Evolutionary conservation across 2,113 vertebrate genomes (phyloP).

Genomic region (Bambusicola thoracicus): DNA sequence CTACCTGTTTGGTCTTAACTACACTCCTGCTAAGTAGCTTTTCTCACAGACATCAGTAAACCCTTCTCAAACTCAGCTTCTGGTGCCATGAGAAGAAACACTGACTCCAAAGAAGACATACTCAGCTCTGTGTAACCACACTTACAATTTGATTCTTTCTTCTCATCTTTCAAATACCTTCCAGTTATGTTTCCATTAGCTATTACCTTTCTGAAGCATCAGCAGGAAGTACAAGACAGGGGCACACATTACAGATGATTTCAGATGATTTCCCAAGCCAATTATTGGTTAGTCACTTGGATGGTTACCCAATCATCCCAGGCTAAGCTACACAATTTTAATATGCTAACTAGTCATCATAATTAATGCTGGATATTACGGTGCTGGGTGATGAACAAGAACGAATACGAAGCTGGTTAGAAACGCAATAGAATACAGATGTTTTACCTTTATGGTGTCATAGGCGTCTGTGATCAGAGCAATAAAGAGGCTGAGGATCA

Average conservation of each 20-base stretch:
- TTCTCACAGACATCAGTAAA: neutral
- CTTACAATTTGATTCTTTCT: neutral
- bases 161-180: neutral
- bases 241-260: neutral
- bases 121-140: neutral
- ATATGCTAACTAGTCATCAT: neutral
- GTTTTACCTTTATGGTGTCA: slow-evolving; percentile 94
- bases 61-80: neutral
- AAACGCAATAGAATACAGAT: neutral
- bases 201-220: neutral
- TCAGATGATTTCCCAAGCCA: neutral
- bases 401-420: neutral
- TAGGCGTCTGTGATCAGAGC: slow-evolving; percentile 97
- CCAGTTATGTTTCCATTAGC: neutral
- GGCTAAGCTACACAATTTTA: neutral
- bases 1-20: neutral
- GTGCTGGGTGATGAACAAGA: neutral
- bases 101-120: neutral
- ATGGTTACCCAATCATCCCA: neutral
- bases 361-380: neutral
- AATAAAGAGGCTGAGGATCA: slow-evolving; percentile 98
- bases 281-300: neutral
- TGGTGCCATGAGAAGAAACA: fast-evolving
- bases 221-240: neutral
- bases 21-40: neutral